These are phyloP conservation scores for Cephus pulcher DNA, from an alignment of 2,888 invertebrate species.

Conservation along the genomic window DNA sequence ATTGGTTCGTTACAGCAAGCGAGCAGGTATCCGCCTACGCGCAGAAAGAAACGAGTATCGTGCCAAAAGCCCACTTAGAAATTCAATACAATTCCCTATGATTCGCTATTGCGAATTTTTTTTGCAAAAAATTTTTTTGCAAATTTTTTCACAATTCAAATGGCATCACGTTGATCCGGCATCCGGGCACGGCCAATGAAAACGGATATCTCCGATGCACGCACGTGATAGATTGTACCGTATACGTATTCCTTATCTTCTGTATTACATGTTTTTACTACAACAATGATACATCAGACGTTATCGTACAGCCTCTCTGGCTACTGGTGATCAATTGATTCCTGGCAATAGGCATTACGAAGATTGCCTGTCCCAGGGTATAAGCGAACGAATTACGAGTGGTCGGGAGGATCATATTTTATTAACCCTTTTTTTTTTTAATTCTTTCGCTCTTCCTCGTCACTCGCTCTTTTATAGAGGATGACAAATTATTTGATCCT, in stretches of 20 bases:
- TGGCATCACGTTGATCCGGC: too few species aligned
- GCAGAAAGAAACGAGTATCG: too few species aligned
- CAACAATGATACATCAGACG: slow-evolving; percentile 27
- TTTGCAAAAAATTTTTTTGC: too few species aligned
- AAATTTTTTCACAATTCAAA: too few species aligned
- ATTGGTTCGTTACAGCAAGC: background rate
- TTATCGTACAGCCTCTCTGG: slow-evolving; percentile 32
- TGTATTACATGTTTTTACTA: background rate
- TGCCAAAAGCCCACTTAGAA: too few species aligned
- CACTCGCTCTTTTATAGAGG: slow-evolving; percentile 13
- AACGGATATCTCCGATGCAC: background rate
- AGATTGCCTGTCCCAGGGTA: slow-evolving; percentile 16
- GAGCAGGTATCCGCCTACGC: too few species aligned
- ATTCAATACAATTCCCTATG: too few species aligned
- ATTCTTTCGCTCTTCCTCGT: too few species aligned
- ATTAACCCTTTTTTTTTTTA: too few species aligned
- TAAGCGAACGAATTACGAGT: background rate
- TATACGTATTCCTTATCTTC: background rate
- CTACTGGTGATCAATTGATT: slow-evolving; percentile 34
- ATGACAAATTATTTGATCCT: slow-evolving; percentile 38
- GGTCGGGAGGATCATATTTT: too few species aligned
- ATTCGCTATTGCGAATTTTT: too few species aligned
- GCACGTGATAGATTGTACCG: background rate
- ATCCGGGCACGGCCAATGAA: background rate
- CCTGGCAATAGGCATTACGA: slow-evolving; percentile 22